A percentile compares a stretch with the other conserved stretches of the same genome.
Conservation (phyloP, 2,888 invertebrate genomes). For the Cephonodes hylas region DNA sequence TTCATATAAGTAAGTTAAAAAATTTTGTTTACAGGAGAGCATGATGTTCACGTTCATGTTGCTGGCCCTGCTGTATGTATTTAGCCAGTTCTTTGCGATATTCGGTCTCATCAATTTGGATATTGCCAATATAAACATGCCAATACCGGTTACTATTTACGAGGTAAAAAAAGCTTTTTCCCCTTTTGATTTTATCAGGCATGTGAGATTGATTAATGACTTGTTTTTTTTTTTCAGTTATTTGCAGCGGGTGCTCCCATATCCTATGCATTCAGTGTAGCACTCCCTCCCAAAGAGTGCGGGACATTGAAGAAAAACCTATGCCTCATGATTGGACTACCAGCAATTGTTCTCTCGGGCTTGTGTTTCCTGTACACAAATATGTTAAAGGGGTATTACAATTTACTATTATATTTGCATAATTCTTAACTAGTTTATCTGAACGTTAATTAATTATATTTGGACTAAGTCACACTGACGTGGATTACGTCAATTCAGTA, state of each 20-base stretch:
- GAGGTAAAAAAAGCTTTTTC: conserved; percentile 50
- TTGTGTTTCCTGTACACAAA: conserved; percentile 72
- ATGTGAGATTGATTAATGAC: neutral
- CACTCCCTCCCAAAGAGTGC: conserved; percentile 54
- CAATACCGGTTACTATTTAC: conserved; percentile 67
- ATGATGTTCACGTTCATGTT: conserved; percentile 75
- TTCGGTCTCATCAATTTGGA: conserved; percentile 73
- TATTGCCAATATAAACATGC: conserved; percentile 69
- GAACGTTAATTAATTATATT: neutral
- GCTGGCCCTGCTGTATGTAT: conserved; percentile 64
- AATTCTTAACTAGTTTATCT: too few relatives aligned
- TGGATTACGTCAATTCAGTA: too few relatives aligned
- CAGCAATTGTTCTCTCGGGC: conserved; percentile 57
- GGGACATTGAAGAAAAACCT: conserved; percentile 58
- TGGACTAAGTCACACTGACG: too few relatives aligned
- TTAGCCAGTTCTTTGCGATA: conserved; percentile 74
- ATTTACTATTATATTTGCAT: too few relatives aligned
- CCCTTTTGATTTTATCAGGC: too few relatives aligned
- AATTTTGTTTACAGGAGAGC: conserved; percentile 64
- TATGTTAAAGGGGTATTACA: conserved; percentile 65
- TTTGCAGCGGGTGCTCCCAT: conserved; percentile 74
- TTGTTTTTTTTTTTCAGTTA: conserved; percentile 45
- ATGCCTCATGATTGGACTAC: conserved; percentile 60
- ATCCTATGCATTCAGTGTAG: conserved; percentile 66
- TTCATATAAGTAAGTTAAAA: neutral